Evolutionary conservation across 2,888 invertebrate genomes (phyloP).

Genomic region (Gasteruption jaculator): DNA sequence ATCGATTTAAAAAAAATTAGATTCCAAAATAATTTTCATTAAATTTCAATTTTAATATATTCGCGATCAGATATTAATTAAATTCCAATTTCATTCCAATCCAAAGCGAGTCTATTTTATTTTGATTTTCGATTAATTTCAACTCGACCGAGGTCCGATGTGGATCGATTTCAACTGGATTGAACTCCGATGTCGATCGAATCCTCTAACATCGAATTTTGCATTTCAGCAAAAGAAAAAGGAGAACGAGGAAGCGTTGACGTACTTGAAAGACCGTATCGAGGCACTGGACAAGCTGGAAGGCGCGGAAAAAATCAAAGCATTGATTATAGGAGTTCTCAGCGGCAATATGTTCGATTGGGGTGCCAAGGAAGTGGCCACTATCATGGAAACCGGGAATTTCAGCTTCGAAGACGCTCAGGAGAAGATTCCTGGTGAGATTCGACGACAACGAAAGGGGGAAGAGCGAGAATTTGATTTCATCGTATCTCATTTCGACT

Average conservation of each 20-base stretch:
- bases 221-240: constrained; percentile 79
- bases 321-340: constrained; percentile 58
- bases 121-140: too few relatives aligned
- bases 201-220: too few relatives aligned
- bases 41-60: too few relatives aligned
- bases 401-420: constrained; percentile 83
- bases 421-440: constrained; percentile 68
- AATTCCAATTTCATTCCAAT: too few relatives aligned
- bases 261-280: constrained; percentile 65
- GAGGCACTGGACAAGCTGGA: constrained; percentile 66
- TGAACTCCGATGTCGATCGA: too few relatives aligned
- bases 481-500: not conserved
- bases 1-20: too few relatives aligned
- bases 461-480: not conserved
- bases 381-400: constrained; percentile 70
- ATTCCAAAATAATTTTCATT: too few relatives aligned
- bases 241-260: constrained; percentile 81
- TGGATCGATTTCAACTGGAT: too few relatives aligned
- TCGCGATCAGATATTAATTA: too few relatives aligned
- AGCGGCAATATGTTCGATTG: constrained; percentile 96
- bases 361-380: constrained; percentile 89
- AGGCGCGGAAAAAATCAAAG: constrained; percentile 46
- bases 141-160: too few relatives aligned
- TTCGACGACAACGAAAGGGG: too few relatives aligned
- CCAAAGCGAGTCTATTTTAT: too few relatives aligned